Evolutionary conservation across 2,113 vertebrate genomes (phyloP).

Genomic region (Mormyrus iriodes): DNA sequence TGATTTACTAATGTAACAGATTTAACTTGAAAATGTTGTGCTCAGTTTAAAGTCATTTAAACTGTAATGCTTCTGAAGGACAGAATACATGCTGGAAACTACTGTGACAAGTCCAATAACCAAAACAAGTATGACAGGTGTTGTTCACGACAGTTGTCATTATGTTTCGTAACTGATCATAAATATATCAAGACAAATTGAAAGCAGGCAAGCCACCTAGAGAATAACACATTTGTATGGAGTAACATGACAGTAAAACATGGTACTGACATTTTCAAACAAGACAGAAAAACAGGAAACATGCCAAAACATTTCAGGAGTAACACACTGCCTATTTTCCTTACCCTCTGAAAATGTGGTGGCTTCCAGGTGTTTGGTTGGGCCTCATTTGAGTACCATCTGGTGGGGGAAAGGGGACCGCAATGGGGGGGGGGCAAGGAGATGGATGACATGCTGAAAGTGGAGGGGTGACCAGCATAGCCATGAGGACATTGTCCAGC

Average conservation of each 20-base stretch:
- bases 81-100: not conserved
- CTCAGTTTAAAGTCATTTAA: not conserved
- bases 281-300: not conserved
- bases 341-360: not conserved
- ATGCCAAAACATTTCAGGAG: not conserved
- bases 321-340: not conserved
- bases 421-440: no score
- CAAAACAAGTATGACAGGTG: not conserved
- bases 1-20: not conserved
- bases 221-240: not conserved
- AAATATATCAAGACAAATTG: not conserved
- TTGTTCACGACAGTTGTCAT: not conserved
- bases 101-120: not conserved
- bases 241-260: not conserved
- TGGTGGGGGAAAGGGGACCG: not conserved
- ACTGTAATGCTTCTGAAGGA: not conserved
- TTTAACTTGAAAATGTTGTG: not conserved
- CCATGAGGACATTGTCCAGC: not conserved
- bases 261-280: not conserved
- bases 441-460: not conserved
- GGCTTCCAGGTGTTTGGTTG: not conserved
- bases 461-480: not conserved
- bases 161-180: not conserved
- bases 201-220: not conserved
- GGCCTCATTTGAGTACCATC: slow-evolving; percentile 3